Conservation (phyloP, 2,113 vertebrate genomes). For the Scartelaos histophorus region DNA sequence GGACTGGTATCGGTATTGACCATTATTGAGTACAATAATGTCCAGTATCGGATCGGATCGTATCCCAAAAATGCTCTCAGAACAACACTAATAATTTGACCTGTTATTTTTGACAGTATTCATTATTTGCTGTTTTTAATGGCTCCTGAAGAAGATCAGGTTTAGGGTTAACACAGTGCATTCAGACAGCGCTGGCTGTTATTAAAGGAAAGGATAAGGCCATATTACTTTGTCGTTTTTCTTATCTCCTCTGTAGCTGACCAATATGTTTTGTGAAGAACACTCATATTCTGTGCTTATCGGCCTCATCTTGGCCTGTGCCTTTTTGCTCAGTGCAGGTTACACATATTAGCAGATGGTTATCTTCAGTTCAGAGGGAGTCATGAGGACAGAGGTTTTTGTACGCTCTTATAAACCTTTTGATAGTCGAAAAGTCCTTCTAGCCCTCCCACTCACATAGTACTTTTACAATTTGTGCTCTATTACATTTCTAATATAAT, state of each 20-base stretch:
- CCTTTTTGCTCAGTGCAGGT: slow-evolving; percentile 23
- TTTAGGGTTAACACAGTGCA: background rate
- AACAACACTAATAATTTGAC: background rate
- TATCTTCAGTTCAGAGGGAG: slow-evolving; percentile 53
- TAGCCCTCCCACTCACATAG: no score
- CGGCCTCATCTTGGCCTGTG: slow-evolving; percentile 26
- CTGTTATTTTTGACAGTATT: background rate
- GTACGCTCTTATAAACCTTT: slow-evolving; percentile 10
- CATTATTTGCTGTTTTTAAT: background rate
- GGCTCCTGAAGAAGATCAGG: background rate
- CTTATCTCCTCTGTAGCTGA: slow-evolving; percentile 31
- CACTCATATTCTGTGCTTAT: slow-evolving; percentile 6
- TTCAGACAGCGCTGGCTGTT: background rate
- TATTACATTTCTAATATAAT: no score
- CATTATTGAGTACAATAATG: no score
- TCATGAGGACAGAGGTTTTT: slow-evolving; percentile 39
- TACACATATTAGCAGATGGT: slow-evolving; percentile 50
- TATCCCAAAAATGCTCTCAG: no score
- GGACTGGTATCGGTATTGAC: no score
- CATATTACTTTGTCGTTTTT: slow-evolving; percentile 33
- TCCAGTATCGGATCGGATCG: no score
- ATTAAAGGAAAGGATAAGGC: slow-evolving; percentile 41
- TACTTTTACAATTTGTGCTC: background rate
- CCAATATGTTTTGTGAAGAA: slow-evolving; percentile 26
- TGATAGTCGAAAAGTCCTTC: background rate